Evolutionary conservation across 2,888 invertebrate genomes (phyloP), one percentile per base, ranked within the genome.

Genomic region (Cremastobaeus sp.): DNA sequence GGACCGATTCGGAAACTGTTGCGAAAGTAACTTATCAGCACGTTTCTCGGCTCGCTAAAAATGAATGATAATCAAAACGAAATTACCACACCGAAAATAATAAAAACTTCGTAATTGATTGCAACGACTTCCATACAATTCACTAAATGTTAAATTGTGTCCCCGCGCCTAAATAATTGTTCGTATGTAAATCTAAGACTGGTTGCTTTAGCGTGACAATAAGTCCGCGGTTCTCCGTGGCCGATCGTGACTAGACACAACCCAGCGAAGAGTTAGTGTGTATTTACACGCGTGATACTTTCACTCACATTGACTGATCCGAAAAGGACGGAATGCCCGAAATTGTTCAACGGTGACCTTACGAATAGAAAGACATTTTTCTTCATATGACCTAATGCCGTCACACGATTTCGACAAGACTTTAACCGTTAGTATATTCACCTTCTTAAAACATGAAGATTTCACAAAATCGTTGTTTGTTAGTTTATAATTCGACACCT

Each of bases 191-290:
- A 65, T 54, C 6, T 8, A 8, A 21, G 28, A 8, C 32, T 8
- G 20, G 21, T 59, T 45, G 52, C 45, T 45, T 35, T 28, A 52
- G 37, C 45, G 68, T 30, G 68, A 59, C 68, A 35, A 65, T 47
- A 68, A 68, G 57, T 68, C 59, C 59, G 32, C 59, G 41, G 59
- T 59, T 52, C 59, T 68, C 52, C 43, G 68, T 32, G 30, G 30
- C 50, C 47, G 47, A 43, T 59, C 68, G 68, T 59, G 68, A 68
- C 68, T 50, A 50, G 28, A 34, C 57, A 25, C 12, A 32, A 35
- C 45, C 35, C 54, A 47, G 21, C 9, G 54, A 55, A 55, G 54
- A 48, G 34, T 20, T 5, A 43, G 34, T 15, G 39, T 11, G 12
- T 39, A 32, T n/a, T 17, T 12, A 20, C 57, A 50, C 28, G 48